Evolutionary conservation across 2,888 invertebrate species (phyloP), one percentile per base, ranked within the genome.

Genomic region (Pocota personata): DNA sequence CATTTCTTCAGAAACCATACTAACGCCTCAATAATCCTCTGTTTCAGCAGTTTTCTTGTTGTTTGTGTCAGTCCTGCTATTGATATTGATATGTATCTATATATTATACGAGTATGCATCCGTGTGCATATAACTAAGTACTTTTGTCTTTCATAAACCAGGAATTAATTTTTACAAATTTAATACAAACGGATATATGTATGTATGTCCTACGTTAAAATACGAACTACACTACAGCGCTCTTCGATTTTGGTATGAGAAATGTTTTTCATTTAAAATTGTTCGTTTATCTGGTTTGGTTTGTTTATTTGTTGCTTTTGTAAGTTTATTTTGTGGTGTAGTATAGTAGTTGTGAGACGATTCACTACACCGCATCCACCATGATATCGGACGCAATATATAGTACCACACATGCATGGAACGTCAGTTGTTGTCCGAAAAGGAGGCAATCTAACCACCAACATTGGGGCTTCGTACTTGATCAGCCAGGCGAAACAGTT

Each of bases 401-500:
- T 12, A 35, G 14, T 14, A 1, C 50, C 27, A 19, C 43, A 55
- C 19, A 37, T 27, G 12, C 43, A 57, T 69, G 46, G 19, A 43
- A 71, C 43, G 30, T 40, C 43, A 43, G 55, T 71, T 35, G 8
- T 24, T 52, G 14, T 35, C 55, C 37, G 7, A 58, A 75, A 67
- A 35, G 27, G 40, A 60, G 19, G 46, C 30, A 72, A 35, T 64
- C 79, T 30, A 32, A 72, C 79, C 75, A 75, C 67, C 12, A 46
- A 19, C 60, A 21, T 55, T 72, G 66, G 66, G 62, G 32, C 71
- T 64, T 64, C 71, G 71, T 77, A 77, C 77, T 77, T 72, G 64
- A 78, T 55, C 60, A 83, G 24, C 73, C 83, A 78, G 73, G 78
- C 67, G 83, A 52, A 78, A 83, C 66, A 58, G 60, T 46, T 46